Evolutionary conservation across 1,140 invertebrate species (phyloP).

Genomic region (Ceratosolen fusciceps): DNA sequence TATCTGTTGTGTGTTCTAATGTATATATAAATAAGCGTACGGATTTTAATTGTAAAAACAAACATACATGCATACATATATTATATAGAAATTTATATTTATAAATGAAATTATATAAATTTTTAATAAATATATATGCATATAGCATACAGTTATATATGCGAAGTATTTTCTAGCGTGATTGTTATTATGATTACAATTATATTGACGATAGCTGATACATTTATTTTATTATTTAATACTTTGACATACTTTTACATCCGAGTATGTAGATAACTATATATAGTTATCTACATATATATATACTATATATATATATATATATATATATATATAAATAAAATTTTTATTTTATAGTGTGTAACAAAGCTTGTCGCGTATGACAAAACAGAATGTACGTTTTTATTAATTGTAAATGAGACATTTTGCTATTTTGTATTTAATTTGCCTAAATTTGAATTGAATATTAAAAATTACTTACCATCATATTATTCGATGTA

Average conservation of each 20-base stretch:
- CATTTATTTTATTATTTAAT: slow-evolving; percentile 56
- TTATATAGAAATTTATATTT: background rate
- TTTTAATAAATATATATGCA: slow-evolving; percentile 45
- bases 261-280: no score
- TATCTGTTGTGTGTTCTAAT: slow-evolving; percentile 1
- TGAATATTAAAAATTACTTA: background rate
- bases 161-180: slow-evolving; percentile 66
- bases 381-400: background rate
- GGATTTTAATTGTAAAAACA: slow-evolving; percentile 1
- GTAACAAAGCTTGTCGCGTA: background rate
- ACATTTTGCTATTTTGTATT: background rate
- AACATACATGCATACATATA: slow-evolving; percentile 33
- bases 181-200: slow-evolving; percentile 58
- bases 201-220: slow-evolving; percentile 50
- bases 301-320: no score
- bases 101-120: background rate
- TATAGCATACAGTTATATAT: slow-evolving; percentile 50
- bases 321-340: no score
- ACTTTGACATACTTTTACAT: no score
- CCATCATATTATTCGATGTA: slow-evolving; percentile 27
- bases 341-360: background rate
- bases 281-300: background rate
- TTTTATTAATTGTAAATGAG: background rate
- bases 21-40: background rate
- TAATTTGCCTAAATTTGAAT: no score